Percentiles rank a stretch among this genome's conserved stretches.
phyloP scores from a whole-genome alignment of 2,888 invertebrate genomes.

The Heliothis peltigera region DNA sequence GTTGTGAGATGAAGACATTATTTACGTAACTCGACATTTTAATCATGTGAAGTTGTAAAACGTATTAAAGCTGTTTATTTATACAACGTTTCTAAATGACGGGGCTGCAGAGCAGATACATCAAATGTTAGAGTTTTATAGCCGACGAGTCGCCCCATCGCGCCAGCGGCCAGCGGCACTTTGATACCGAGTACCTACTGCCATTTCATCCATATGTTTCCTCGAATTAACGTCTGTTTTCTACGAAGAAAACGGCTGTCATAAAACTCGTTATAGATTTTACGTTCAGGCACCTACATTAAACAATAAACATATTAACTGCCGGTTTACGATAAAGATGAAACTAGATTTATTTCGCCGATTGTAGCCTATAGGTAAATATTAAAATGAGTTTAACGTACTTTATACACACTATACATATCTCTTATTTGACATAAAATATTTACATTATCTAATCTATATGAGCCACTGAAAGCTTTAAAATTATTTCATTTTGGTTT shows the following conservation, averaged over 20 bases:
- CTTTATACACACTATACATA: too few species aligned
- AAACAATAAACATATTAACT: conserved; percentile 84
- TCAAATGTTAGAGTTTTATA: conserved; percentile 85
- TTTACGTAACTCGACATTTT: conserved; percentile 65
- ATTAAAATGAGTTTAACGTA: too few species aligned
- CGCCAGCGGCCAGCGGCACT: conserved; percentile 77
- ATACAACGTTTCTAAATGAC: conserved; percentile 78
- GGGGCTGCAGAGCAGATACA: conserved; percentile 81
- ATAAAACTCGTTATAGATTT: conserved; percentile 84
- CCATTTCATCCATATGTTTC: conserved; percentile 88
- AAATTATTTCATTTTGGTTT: not conserved
- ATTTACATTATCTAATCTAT: too few species aligned
- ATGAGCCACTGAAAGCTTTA: too few species aligned
- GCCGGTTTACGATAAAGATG: conserved; percentile 81
- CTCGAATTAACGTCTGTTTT: conserved; percentile 89
- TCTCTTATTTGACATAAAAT: too few species aligned
- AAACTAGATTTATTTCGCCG: not conserved
- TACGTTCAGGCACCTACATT: conserved; percentile 45
- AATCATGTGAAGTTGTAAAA: conserved; percentile 75
- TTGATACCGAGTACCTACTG: conserved; percentile 83
- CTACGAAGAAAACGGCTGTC: conserved; percentile 86
- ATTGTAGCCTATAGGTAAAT: too few species aligned
- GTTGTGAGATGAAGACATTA: conserved; percentile 53
- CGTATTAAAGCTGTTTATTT: conserved; percentile 85
- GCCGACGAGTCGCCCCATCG: conserved; percentile 66